Evolutionary conservation across 2,888 invertebrate genomes (phyloP), one percentile per base, ranked within the genome.

Genomic region (Drosophila algonquin): DNA sequence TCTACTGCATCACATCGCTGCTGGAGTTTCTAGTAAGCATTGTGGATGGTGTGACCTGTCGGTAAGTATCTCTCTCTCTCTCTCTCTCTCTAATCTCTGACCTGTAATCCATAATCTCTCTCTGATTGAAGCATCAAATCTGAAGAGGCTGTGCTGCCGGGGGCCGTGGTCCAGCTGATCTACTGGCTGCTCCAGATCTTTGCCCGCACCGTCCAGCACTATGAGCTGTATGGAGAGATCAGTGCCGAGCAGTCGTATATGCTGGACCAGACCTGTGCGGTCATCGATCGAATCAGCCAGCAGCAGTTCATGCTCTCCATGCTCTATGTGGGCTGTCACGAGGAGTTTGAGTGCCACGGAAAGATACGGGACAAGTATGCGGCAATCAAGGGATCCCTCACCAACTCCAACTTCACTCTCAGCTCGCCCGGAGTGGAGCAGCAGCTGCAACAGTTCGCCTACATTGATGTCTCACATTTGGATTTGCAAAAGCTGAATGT

Each of bases 1-100:
- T 97, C 0, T 97, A 97, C 90, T 98, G 98, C 91, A 95, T 98
- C 48, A 94, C 96, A 21, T 96, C 97, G 79, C 93, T 98, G 6
- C 92, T 98, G 59, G 97, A 98, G 83, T 96, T 98, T 88, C 92
- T 98, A 35, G 96, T 97, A 90, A 95, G 95, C 51, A 94, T 94
- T 50, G 92, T 94, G 52, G 94, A 94, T 81, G 94, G 93, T 46
- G 93, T 94, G 14, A 94, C 94, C 6, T 92, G 92, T 63, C 89
- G 92, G 90, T 91, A 57, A 79, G 83, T 48, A 9, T 14, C 21
- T 56, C 9, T 46, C 30, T 27, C 10, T 14, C 21, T 46, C 30
- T 27, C 24, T 24, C 24, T 24, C 10, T 46, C 30, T 27, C 27
- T 7, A 27, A 2, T 14, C 14, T 10, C 3, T 1, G 18, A 21